Conservation (phyloP, 2,797 vertebrate genomes). For the Malacoraja senta region DNA sequence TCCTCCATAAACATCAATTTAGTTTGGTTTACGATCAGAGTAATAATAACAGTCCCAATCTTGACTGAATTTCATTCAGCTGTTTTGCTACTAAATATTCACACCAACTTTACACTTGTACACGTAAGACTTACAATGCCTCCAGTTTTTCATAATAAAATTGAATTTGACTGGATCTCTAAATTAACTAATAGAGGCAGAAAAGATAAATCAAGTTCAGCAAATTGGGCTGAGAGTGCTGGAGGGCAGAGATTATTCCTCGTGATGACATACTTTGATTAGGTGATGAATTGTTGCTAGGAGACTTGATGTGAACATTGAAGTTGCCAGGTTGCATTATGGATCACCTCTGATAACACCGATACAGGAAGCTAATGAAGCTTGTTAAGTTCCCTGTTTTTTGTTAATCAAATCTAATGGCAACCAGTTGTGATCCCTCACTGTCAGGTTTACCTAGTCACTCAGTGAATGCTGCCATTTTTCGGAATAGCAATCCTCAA, state of each 20-base stretch:
- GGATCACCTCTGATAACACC: not conserved
- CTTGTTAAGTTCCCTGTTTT: not conserved
- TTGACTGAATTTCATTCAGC: not conserved
- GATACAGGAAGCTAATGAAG: not conserved
- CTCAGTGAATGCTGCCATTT: not conserved
- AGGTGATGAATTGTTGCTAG: constrained; percentile 21
- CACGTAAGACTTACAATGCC: not conserved
- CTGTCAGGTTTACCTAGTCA: not conserved
- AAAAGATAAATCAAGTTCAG: not conserved
- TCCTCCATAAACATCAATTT: not conserved
- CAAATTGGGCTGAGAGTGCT: not conserved
- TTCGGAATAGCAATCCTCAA: not conserved
- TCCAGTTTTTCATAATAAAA: not conserved
- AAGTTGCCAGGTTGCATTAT: constrained; percentile 17
- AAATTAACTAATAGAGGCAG: not conserved
- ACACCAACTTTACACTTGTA: not conserved
- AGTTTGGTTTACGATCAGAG: not conserved
- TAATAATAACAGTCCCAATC: no score
- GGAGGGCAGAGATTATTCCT: not conserved
- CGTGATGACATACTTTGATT: constrained; percentile 22
- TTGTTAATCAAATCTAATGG: not conserved
- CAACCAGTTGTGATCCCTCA: not conserved
- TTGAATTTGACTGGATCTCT: not conserved
- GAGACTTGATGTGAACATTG: not conserved
- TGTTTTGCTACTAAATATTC: not conserved